Evolutionary conservation across 2,113 vertebrate species (phyloP).

Genomic region (Australoheros scitulus): DNA sequence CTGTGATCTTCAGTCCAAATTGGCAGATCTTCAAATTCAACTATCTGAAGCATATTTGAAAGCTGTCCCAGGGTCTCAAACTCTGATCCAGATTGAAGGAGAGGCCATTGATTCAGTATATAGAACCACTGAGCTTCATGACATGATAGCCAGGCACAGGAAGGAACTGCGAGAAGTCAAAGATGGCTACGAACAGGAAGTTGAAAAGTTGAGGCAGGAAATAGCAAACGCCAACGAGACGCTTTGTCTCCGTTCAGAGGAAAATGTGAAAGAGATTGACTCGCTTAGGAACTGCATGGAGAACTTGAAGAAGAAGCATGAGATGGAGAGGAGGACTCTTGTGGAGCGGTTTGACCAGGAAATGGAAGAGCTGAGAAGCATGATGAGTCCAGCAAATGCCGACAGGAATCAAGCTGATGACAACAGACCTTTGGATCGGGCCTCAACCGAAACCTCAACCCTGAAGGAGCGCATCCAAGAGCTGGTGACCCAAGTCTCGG

Average conservation of each 20-base stretch:
- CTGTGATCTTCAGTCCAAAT: constrained; percentile 59
- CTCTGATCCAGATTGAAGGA: constrained; percentile 69
- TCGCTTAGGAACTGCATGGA: constrained; percentile 78
- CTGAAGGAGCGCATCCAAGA: constrained; percentile 78
- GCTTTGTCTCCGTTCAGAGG: constrained; percentile 68
- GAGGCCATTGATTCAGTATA: constrained; percentile 73
- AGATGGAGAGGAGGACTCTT: constrained; percentile 66
- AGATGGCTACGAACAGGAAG: constrained; percentile 72
- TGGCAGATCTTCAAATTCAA: constrained; percentile 59
- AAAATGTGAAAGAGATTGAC: constrained; percentile 78
- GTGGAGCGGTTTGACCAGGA: constrained; percentile 68
- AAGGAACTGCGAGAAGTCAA: constrained; percentile 77
- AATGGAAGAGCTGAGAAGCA: constrained; percentile 72
- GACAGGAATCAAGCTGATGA: constrained; percentile 1
- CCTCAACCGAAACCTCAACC: constrained; percentile 27
- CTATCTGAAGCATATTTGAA: constrained; percentile 31
- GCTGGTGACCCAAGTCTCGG: constrained; percentile 74
- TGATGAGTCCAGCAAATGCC: constrained; percentile 27
- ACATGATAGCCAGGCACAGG: constrained; percentile 72
- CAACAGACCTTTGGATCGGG: not conserved
- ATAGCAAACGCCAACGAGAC: constrained; percentile 65
- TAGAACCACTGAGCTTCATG: constrained; percentile 73
- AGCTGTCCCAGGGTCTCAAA: constrained; percentile 11
- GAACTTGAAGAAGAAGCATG: constrained; percentile 77
- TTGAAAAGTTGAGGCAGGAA: constrained; percentile 71